Percentiles rank a stretch among this genome's conserved stretches.
These are phyloP conservation scores for Germaria angustata DNA, from an alignment of 2,888 invertebrate species.

Conservation along the genomic window DNA sequence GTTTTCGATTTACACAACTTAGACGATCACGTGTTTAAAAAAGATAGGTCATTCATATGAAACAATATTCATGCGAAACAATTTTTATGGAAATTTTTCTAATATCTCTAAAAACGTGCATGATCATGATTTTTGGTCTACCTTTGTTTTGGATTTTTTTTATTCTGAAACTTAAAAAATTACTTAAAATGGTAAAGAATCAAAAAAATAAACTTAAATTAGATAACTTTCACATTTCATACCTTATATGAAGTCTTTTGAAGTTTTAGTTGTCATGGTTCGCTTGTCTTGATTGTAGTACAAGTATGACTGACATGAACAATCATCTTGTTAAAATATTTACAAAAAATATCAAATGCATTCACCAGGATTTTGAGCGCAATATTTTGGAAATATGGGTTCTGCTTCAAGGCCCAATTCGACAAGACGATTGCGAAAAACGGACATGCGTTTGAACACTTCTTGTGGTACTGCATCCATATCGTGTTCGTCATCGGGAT, in stretches of 20 bases:
- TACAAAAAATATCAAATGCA: slow-evolving; percentile 80
- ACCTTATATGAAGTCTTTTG: slow-evolving; percentile 49
- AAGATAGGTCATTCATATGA: background rate
- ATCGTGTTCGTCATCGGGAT: slow-evolving; percentile 79
- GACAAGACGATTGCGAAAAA: slow-evolving; percentile 79
- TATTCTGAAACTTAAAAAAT: background rate
- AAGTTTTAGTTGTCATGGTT: slow-evolving; percentile 1
- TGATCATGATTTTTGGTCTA: slow-evolving; percentile 44
- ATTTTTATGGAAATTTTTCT: background rate
- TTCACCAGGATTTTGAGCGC: slow-evolving; percentile 80
- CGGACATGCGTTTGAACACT: slow-evolving; percentile 79
- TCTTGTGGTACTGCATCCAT: slow-evolving; percentile 78
- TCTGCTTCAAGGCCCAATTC: slow-evolving; percentile 79
- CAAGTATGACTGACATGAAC: background rate
- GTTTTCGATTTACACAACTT: background rate
- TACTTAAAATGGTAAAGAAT: background rate
- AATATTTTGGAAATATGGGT: slow-evolving; percentile 80
- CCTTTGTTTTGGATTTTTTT: slow-evolving; percentile 27
- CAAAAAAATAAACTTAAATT: slow-evolving; percentile 26
- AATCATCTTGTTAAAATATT: slow-evolving; percentile 46
- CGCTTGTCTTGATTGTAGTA: slow-evolving; percentile 5
- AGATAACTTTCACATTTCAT: slow-evolving; percentile 38
- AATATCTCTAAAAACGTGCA: background rate
- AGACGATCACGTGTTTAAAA: background rate
- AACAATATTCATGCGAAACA: slow-evolving; percentile 41